Evolutionary conservation across 2,888 invertebrate genomes (phyloP), one percentile per base, ranked within the genome.

Genomic region (Aproaerema taeniolella): DNA sequence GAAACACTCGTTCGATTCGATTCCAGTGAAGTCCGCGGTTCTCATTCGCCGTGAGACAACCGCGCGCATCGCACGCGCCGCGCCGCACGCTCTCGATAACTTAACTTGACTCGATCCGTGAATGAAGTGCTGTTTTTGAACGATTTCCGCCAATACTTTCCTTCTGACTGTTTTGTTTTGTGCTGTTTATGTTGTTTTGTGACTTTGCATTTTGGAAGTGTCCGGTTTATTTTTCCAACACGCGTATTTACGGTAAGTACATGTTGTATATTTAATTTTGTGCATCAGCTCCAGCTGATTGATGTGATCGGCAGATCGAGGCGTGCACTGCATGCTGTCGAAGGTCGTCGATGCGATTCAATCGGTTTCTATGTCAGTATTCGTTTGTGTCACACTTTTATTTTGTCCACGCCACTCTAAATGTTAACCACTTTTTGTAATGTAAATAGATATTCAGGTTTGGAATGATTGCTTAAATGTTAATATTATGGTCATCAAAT

Each of bases 161-260:
- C 60, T 68, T 64, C 70, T 67, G 62, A 75, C 74, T 66, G 72
- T 82, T 73, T 67, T 68, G 67, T 70, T 67, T 74, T 78, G 79
- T 81, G 79, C 73, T 81, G 81, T 81, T 81, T 67, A n/a, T n/a
- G n/a, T 58, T 66, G 60, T 77, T 71, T 61, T 69, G 83, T 85
- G 82, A 68, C 68, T 61, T 52, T 58, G 58, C 73, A 72, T 66
- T 67, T 81, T 78, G 81, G 80, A 79, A 73, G 78, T 76, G 72
- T 69, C 70, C 68, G 57, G 72, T 74, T 76, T 75, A 72, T 76
- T 78, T 76, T 68, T 71, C 63, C 67, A 67, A 61, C 67, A 66
- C 69, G 70, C 65, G 70, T 73, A 74, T 78, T 77, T 76, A 72
- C 78, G 78, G 85, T 86, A 55, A 85, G 85, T 83, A 72, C 73